These are phyloP conservation scores for Esox masquinongy DNA, from an alignment of 2,797 vertebrate genomes.

Conservation along the genomic window DNA sequence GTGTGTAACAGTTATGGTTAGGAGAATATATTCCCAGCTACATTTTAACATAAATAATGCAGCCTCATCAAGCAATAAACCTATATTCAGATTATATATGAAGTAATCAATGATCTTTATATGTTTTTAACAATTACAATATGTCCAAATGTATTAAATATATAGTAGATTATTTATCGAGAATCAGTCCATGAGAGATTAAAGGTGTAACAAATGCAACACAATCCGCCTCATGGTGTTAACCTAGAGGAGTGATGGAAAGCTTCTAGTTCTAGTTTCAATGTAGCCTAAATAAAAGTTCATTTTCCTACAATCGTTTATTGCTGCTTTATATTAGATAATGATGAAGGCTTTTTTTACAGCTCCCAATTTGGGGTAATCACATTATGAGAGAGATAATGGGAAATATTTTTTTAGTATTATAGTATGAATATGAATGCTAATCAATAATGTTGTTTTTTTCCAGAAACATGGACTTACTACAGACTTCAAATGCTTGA, in stretches of 20 bases:
- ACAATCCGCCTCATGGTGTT: neutral
- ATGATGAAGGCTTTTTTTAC: conserved; percentile 2
- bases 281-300: neutral
- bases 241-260: neutral
- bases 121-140: neutral
- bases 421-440: neutral
- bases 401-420: neutral
- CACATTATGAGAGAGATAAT: neutral
- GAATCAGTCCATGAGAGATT: too few relatives aligned
- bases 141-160: neutral
- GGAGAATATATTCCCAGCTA: neutral
- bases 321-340: conserved; percentile 14
- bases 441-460: neutral
- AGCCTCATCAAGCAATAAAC: neutral
- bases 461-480: neutral
- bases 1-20: neutral
- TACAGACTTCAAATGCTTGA: neutral
- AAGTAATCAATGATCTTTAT: neutral
- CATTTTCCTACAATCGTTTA: neutral
- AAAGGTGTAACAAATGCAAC: neutral
- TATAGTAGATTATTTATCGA: too few relatives aligned
- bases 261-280: neutral
- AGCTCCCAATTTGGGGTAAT: conserved; percentile 16
- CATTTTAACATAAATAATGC: conserved; percentile 6
- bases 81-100: neutral